These are phyloP conservation scores for Spea bombifrons DNA, from an alignment of 2,113 vertebrate species.

Conservation along the genomic window DNA sequence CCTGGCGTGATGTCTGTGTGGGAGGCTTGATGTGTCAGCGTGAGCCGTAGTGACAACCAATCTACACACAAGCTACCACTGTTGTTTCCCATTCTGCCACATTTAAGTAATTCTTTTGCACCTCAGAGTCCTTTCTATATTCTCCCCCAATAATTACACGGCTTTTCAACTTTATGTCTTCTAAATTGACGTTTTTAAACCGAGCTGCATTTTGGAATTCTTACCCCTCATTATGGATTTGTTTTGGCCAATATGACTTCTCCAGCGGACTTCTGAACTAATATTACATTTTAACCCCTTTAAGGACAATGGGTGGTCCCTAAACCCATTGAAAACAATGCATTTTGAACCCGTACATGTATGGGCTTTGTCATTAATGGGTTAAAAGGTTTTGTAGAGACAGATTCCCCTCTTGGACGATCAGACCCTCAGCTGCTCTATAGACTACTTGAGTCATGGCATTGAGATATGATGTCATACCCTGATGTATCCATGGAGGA, in stretches of 20 bases:
- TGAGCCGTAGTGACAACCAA: conserved; percentile 19
- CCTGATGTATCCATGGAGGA: too few species aligned
- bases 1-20: conserved; percentile 32
- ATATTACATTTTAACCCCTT: too few species aligned
- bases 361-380: too few species aligned
- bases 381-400: too few species aligned
- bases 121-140: conserved; percentile 4
- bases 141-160: conserved; percentile 18
- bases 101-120: conserved; percentile 10
- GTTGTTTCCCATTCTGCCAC: conserved; percentile 13
- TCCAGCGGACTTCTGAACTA: too few species aligned
- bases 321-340: too few species aligned
- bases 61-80: conserved; percentile 24
- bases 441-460: too few species aligned
- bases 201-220: background rate
- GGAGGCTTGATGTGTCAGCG: conserved; percentile 34
- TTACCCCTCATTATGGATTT: background rate
- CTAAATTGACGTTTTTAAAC: conserved; percentile 11
- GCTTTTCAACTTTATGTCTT: background rate
- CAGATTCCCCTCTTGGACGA: too few species aligned
- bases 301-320: too few species aligned
- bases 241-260: background rate
- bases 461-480: too few species aligned
- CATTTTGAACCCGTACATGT: too few species aligned
- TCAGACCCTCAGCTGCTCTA: too few species aligned